phyloP scores from a whole-genome alignment of 2,113 vertebrate genomes.

The Delphinus delphis region DNA sequence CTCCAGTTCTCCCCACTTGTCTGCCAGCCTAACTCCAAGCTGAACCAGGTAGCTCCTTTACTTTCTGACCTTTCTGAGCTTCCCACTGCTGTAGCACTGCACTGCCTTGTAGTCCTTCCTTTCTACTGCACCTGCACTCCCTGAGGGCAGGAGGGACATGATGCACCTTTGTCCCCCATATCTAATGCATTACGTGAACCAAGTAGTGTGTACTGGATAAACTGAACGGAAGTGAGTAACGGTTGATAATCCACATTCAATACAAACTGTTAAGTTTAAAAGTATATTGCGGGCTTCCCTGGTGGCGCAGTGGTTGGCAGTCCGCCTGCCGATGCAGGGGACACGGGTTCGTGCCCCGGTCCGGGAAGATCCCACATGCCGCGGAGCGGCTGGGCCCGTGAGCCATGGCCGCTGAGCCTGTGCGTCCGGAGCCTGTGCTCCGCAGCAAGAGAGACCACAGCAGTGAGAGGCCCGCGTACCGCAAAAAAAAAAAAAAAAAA shows the following conservation, averaged over 20 bases:
- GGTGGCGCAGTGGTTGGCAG: too few relatives aligned
- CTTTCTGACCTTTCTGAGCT: rapidly evolving
- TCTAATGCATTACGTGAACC: neutral
- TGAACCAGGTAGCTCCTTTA: neutral
- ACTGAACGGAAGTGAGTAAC: neutral
- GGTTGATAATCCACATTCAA: neutral
- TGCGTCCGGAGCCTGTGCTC: too few relatives aligned
- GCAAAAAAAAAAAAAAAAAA: neutral
- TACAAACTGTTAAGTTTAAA: neutral
- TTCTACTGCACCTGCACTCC: neutral
- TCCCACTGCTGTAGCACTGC: neutral
- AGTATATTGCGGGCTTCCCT: neutral
- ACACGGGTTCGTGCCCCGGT: too few relatives aligned
- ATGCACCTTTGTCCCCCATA: neutral
- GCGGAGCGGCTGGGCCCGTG: too few relatives aligned
- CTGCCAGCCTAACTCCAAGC: neutral
- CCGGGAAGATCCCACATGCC: too few relatives aligned
- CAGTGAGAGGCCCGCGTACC: too few relatives aligned
- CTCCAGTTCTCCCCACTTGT: rapidly evolving
- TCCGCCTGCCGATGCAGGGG: too few relatives aligned
- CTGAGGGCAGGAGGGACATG: neutral
- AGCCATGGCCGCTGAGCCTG: too few relatives aligned
- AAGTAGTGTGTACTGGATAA: rapidly evolving
- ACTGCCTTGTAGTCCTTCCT: too few relatives aligned
- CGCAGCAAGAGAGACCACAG: too few relatives aligned